phyloP scores from a whole-genome alignment of 2,888 invertebrate genomes.

The Drymonia ruficornis region DNA sequence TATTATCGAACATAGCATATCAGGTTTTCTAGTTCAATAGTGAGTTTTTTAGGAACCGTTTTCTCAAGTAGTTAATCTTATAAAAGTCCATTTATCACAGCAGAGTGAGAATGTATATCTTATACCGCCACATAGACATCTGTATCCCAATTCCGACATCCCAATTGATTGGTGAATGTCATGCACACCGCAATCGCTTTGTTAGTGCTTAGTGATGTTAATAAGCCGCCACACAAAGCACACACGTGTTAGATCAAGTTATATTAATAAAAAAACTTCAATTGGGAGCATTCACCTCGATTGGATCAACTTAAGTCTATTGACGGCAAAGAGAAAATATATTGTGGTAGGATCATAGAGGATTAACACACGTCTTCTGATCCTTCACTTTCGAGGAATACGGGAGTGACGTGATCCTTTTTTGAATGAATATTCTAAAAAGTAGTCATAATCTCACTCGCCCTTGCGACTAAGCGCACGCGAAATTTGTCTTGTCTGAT shows the following conservation, averaged over 20 bases:
- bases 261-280: slow-evolving; percentile 21
- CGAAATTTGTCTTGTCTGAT: no score
- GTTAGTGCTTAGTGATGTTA: slow-evolving; percentile 44
- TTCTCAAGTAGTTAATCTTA: not conserved
- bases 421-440: no score
- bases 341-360: no score
- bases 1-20: no score
- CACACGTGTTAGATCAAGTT: slow-evolving; percentile 24
- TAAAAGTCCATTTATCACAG: not conserved
- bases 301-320: not conserved
- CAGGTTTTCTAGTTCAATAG: no score
- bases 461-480: no score
- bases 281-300: slow-evolving; percentile 18
- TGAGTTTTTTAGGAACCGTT: not conserved
- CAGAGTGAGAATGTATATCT: not conserved
- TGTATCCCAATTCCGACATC: not conserved
- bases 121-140: not conserved
- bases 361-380: not conserved
- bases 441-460: no score
- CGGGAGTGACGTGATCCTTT: not conserved
- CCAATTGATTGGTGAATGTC: slow-evolving; percentile 33
- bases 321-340: not conserved
- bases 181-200: slow-evolving; percentile 39
- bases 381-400: not conserved
- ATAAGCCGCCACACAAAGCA: slow-evolving; percentile 33